Conservation (phyloP, 1,140 invertebrate species). For the Drosophila paulistorum region DNA sequence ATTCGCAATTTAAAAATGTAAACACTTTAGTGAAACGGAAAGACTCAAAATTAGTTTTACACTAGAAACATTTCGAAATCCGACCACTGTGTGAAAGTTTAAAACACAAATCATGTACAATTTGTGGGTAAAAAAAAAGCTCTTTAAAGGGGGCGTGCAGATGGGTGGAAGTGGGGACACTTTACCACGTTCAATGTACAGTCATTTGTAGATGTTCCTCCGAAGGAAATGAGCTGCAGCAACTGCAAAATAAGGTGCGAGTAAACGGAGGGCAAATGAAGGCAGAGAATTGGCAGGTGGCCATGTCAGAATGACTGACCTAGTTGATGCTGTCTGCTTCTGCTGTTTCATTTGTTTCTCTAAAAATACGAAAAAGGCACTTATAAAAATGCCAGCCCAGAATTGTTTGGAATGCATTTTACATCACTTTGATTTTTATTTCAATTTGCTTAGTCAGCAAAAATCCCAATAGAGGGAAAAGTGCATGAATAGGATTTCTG, state of each 20-base stretch:
- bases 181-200: constrained; percentile 35
- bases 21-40: too few relatives aligned
- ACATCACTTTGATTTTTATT: constrained; percentile 18
- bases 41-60: too few relatives aligned
- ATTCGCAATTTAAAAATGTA: too few relatives aligned
- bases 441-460: constrained; percentile 11
- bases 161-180: constrained; percentile 36
- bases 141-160: not conserved
- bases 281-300: constrained; percentile 1
- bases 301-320: constrained; percentile 10
- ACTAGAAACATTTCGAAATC: too few relatives aligned
- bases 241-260: constrained; percentile 19
- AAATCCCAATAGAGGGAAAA: not conserved
- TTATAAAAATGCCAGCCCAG: constrained; percentile 1
- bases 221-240: too few relatives aligned
- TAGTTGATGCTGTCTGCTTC: not conserved
- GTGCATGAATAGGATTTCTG: not conserved
- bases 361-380: constrained; percentile 7
- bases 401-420: constrained; percentile 15
- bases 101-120: constrained; percentile 13
- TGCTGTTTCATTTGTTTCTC: not conserved
- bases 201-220: constrained; percentile 47
- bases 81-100: not conserved
- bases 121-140: not conserved
- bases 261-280: constrained; percentile 13